These are phyloP conservation scores for Heliconius melpomene DNA, from an alignment of 1,140 invertebrate genomes.

Conservation along the genomic window DNA sequence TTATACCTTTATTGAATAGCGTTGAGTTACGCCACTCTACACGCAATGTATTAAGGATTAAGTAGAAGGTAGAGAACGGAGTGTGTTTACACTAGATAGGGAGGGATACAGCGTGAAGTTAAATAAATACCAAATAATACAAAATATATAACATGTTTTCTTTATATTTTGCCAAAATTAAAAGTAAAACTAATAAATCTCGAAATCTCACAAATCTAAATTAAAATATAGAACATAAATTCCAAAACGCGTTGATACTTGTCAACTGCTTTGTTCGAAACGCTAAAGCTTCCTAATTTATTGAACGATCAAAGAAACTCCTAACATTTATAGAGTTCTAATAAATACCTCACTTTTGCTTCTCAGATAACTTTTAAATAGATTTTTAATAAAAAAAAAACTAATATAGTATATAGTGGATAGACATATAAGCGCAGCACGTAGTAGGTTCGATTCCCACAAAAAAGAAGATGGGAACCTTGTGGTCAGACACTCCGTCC, in stretches of 20 bases:
- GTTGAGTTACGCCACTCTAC: no score
- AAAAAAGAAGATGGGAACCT: no score
- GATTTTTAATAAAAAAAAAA: not conserved
- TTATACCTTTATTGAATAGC: no score
- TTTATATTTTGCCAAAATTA: not conserved
- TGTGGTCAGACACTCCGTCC: no score
- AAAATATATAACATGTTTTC: no score
- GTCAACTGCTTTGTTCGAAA: slow-evolving; percentile 23
- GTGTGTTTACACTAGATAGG: not conserved
- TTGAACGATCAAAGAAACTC: slow-evolving; percentile 13
- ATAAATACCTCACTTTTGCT: slow-evolving; percentile 4
- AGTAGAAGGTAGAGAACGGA: not conserved
- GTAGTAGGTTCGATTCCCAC: no score
- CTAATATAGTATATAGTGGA: no score
- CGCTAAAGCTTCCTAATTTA: slow-evolving; percentile 32
- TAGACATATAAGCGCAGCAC: no score
- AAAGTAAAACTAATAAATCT: slow-evolving; percentile 1
- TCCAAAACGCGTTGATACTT: not conserved
- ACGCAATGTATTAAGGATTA: no score
- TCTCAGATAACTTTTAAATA: not conserved
- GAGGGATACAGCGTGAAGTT: no score
- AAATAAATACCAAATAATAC: no score
- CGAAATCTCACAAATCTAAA: not conserved
- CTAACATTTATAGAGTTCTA: slow-evolving; percentile 2
- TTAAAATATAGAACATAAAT: slow-evolving; percentile 9